A percentile compares a stretch with the other conserved stretches of the same genome.
phyloP scores from a whole-genome alignment of 2,797 vertebrate genomes.

The Chlorospingus semifuscus region DNA sequence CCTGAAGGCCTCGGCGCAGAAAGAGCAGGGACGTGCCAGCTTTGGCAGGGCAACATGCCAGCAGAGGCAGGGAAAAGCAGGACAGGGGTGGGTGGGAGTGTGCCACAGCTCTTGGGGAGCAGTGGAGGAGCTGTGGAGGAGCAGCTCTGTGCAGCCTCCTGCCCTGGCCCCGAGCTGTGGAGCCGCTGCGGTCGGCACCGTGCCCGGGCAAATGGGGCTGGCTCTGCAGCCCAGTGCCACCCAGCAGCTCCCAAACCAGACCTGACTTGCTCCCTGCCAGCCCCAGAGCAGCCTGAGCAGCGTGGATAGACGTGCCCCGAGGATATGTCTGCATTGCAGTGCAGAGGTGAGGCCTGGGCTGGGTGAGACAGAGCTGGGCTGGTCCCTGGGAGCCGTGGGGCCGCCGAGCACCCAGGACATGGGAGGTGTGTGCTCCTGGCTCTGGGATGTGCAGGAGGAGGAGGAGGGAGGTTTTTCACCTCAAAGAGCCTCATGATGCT shows the following conservation, averaged over 20 bases:
- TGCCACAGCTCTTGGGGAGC: not conserved
- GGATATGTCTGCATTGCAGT: slow-evolving; percentile 29
- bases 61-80: not conserved
- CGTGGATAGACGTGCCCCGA: not conserved
- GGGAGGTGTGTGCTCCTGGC: not conserved
- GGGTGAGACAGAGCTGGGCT: not conserved
- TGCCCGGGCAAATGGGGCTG: not conserved
- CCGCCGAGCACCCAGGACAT: fast-evolving
- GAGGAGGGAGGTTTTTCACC: not conserved
- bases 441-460: not conserved
- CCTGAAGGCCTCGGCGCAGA: not conserved
- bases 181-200: fast-evolving
- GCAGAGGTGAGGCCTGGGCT: slow-evolving; percentile 33
- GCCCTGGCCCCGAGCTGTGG: not conserved
- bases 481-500: not conserved
- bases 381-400: not conserved
- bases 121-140: not conserved
- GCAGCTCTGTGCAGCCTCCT: not conserved
- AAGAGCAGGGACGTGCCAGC: fast-evolving
- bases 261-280: slow-evolving; percentile 39
- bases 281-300: not conserved
- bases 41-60: not conserved
- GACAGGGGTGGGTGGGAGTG: not conserved
- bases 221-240: not conserved
- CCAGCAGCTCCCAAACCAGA: slow-evolving; percentile 41